phyloP scores from a whole-genome alignment of 1,140 invertebrate species.

The Aplysia californica region DNA sequence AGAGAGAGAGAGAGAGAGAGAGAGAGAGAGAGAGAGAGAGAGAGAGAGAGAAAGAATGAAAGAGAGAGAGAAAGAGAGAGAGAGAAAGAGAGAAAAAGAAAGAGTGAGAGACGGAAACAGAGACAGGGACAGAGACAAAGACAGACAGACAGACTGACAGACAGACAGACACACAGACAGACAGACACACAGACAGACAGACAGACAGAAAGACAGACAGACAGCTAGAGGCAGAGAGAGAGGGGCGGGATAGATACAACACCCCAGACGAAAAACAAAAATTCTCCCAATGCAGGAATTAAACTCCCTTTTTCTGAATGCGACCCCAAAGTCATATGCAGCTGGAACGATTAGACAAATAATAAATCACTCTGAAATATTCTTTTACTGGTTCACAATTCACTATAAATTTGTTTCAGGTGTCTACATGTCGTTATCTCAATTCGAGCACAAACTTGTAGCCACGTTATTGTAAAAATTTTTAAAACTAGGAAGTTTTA shows the following conservation, averaged over 20 bases:
- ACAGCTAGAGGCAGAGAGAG: background rate
- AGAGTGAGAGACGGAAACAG: background rate
- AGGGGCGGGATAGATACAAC: background rate
- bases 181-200: background rate
- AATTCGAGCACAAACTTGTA: too few species aligned
- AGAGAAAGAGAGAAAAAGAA: background rate
- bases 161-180: background rate
- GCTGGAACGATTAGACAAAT: too few species aligned
- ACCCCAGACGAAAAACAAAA: too few species aligned
- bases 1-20: background rate
- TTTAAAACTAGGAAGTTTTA: too few species aligned
- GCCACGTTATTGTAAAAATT: too few species aligned
- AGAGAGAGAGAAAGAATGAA: background rate
- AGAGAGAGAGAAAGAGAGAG: background rate
- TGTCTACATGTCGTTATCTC: too few species aligned
- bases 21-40: slow-evolving; percentile 2
- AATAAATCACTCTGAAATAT: too few species aligned
- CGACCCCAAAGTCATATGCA: too few species aligned
- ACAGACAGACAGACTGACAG: background rate
- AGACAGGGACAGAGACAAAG: background rate
- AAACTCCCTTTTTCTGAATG: too few species aligned
- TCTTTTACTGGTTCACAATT: too few species aligned
- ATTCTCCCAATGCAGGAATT: too few species aligned
- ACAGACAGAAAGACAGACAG: slow-evolving; percentile 1
- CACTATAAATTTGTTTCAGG: too few species aligned